These are phyloP conservation scores for Hydra vulgaris DNA, from an alignment of 30 jellyfish, hydroid and myxozoan species.

Conservation along the genomic window DNA sequence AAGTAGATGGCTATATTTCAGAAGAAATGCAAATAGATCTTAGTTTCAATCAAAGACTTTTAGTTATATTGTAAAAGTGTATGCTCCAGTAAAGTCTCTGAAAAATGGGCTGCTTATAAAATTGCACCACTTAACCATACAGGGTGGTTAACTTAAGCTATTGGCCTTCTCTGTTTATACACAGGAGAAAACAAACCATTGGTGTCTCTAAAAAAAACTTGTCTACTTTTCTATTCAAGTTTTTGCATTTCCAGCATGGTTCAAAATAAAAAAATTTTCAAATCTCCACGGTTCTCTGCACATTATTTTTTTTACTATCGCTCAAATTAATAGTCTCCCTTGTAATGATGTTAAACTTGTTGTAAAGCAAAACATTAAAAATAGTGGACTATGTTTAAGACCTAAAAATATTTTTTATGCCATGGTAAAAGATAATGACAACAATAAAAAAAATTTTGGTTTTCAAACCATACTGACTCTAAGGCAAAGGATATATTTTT, in stretches of 20 bases:
- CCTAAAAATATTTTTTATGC: background rate
- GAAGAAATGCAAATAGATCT: background rate
- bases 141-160: background rate
- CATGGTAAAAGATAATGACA: background rate
- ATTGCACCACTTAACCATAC: background rate
- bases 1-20: background rate
- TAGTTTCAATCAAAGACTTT: background rate
- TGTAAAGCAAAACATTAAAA: background rate
- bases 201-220: background rate
- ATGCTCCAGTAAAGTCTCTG: background rate
- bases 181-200: background rate
- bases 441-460: background rate
- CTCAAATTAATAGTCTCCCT: background rate
- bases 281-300: background rate
- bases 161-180: background rate
- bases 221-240: background rate
- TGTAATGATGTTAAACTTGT: background rate
- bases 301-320: background rate
- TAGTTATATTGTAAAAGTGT: background rate
- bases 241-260: background rate
- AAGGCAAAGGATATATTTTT: background rate
- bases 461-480: background rate
- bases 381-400: background rate
- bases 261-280: too few relatives aligned
- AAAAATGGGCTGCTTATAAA: background rate